These are phyloP conservation scores for Liparis tanakae DNA, from an alignment of 2,797 vertebrate genomes.

Conservation along the genomic window DNA sequence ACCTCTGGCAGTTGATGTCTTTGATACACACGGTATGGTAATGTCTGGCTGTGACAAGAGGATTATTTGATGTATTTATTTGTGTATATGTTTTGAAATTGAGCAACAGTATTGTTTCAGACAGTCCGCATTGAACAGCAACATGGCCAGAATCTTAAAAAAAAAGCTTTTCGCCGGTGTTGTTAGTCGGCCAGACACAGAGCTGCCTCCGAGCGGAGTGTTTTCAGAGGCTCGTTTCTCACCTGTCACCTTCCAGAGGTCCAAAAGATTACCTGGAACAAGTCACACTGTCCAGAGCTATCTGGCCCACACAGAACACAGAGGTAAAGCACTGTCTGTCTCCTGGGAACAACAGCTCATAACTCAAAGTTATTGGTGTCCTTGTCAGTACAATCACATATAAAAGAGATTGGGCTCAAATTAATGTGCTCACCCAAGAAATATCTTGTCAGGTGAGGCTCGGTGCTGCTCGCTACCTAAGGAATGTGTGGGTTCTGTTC, in stretches of 20 bases:
- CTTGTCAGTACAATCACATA: constrained; percentile 75
- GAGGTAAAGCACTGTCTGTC: constrained; percentile 57
- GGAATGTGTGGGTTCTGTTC: constrained; percentile 65
- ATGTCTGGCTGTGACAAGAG: not conserved
- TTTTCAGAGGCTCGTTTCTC: constrained; percentile 74
- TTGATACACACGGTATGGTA: constrained; percentile 12
- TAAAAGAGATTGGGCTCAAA: constrained; percentile 71
- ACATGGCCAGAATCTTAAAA: constrained; percentile 5
- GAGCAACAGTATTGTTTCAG: not conserved
- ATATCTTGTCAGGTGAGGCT: constrained; percentile 70
- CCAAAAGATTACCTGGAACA: constrained; percentile 70
- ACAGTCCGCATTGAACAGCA: not conserved
- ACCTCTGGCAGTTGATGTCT: constrained; percentile 35
- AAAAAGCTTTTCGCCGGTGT: constrained; percentile 11
- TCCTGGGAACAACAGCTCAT: constrained; percentile 67
- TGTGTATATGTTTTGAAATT: constrained; percentile 9
- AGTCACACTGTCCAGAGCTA: constrained; percentile 64
- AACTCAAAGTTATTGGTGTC: constrained; percentile 74
- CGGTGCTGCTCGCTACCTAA: constrained; percentile 57
- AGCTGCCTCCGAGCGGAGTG: constrained; percentile 52
- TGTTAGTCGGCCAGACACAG: constrained; percentile 46
- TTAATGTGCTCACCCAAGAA: constrained; percentile 69
- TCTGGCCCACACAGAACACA: constrained; percentile 63
- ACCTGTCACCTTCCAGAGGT: constrained; percentile 69
- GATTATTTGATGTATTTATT: not conserved